A percentile compares a stretch with the other conserved stretches of the same genome.
These are phyloP conservation scores for Ylistrum balloti DNA, from an alignment of 1,140 invertebrate genomes.

Conservation along the genomic window DNA sequence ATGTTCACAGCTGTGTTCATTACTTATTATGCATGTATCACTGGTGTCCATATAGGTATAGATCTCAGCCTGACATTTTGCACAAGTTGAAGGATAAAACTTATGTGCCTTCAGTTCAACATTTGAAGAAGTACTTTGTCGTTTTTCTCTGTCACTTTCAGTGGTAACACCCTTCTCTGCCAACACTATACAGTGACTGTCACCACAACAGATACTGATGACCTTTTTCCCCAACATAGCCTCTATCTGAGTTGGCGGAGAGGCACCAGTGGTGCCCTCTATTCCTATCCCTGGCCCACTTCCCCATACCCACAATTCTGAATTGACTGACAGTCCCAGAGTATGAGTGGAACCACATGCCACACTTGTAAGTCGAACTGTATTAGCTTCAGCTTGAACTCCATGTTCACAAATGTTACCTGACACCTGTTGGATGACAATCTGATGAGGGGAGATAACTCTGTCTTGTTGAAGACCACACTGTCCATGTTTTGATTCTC, in stretches of 20 bases:
- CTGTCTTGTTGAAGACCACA: slow-evolving; percentile 72
- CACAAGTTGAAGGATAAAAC: slow-evolving; percentile 71
- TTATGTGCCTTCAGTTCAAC: slow-evolving; percentile 84
- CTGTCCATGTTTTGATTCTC: slow-evolving; percentile 75
- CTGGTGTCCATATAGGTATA: slow-evolving; percentile 87
- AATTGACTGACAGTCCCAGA: slow-evolving; percentile 93
- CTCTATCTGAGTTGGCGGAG: slow-evolving; percentile 86
- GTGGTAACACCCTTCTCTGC: slow-evolving; percentile 85
- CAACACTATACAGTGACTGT: slow-evolving; percentile 87
- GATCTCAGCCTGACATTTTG: slow-evolving; percentile 77
- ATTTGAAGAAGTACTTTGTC: slow-evolving; percentile 87
- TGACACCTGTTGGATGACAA: slow-evolving; percentile 62
- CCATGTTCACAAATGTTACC: slow-evolving; percentile 74
- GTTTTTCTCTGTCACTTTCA: slow-evolving; percentile 84
- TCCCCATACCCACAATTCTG: slow-evolving; percentile 90
- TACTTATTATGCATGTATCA: slow-evolving; percentile 89
- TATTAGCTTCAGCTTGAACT: slow-evolving; percentile 52
- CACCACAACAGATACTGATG: slow-evolving; percentile 86
- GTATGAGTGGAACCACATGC: slow-evolving; percentile 92
- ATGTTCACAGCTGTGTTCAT: slow-evolving; percentile 73
- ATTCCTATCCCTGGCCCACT: slow-evolving; percentile 87
- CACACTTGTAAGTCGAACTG: slow-evolving; percentile 82
- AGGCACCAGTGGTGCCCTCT: slow-evolving; percentile 51
- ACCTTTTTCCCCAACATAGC: slow-evolving; percentile 88
- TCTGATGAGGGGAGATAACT: slow-evolving; percentile 68